Evolutionary conservation across 1,140 invertebrate species (phyloP), one percentile per base, ranked within the genome.

Genomic region (Augochlora pura): DNA sequence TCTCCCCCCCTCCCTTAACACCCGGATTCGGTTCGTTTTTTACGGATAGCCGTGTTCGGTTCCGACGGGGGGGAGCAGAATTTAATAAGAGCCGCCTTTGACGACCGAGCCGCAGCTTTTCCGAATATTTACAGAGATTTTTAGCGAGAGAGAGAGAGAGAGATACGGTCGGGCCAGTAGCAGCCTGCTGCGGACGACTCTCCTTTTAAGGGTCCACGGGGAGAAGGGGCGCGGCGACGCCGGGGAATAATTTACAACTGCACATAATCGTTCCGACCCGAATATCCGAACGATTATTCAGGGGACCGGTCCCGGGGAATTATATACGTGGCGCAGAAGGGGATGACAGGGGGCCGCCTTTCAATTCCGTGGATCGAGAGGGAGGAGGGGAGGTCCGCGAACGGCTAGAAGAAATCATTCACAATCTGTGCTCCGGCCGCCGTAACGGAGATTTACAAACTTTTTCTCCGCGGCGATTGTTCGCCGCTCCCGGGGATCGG

Each of bases 211-310:
- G 12, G 12, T 9, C 14, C 1, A 2, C 42, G 9, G 42, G 2
- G 42, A 46, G 42, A 46, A 46, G 2, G 42, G 42, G 2, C 42
- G 42, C n/a, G n/a, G 0, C 6, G 23, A 6, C 8, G 46, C 21
- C 2, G 62, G 12, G 18, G 63, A 65, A 59, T 66, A 75, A 75
- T 75, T 57, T 57, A 75, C 63, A 67, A 67, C 63, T 67, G 42
- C 66, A 6, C 64, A 75, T 67, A 42, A 59, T 75, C 38, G 32
- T n/a, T 23, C 60, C 42, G 42, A 59, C 46, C 46, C 32, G 72
- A 66, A 57, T 42, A 42, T 75, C 10, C 72, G 32, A 57, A 32
- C 49, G 73, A 67, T 67, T 67, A 75, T 75, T 42, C 63, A 46
- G 27, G 54, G 27, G 54, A 52, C 38, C 25, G 73, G 63, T 23